These are phyloP conservation scores for Thymallus thymallus DNA, from an alignment of 2,113 vertebrate species.

Conservation along the genomic window DNA sequence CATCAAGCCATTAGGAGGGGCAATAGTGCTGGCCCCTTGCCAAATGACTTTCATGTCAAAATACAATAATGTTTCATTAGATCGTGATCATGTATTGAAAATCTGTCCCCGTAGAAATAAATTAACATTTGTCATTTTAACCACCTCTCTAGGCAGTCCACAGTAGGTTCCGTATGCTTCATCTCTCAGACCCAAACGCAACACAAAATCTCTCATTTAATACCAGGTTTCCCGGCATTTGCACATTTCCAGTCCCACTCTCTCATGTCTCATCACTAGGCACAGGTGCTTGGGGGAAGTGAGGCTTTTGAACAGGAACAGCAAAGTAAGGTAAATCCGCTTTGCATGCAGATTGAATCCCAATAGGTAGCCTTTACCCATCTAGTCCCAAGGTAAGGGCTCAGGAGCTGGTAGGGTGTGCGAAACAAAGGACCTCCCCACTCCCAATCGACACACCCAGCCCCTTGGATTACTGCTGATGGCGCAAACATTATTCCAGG, in stretches of 20 bases:
- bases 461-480: conserved; percentile 15
- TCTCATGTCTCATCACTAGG: conserved; percentile 19
- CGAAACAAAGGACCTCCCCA: background rate
- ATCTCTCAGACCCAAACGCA: background rate
- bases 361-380: conserved; percentile 10
- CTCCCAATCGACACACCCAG: background rate
- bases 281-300: conserved; percentile 14
- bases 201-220: too few species aligned
- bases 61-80: conserved; percentile 22
- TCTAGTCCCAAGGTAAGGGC: background rate
- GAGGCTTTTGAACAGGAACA: background rate
- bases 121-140: background rate
- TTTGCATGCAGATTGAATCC: background rate
- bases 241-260: background rate
- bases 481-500: background rate
- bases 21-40: too few species aligned
- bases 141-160: too few species aligned
- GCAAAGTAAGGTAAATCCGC: background rate
- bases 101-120: background rate
- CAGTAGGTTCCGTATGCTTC: background rate
- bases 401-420: background rate
- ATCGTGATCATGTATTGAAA: conserved; percentile 13
- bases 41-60: background rate
- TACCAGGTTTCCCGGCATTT: background rate
- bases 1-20: too few species aligned